Conservation (phyloP, 2,797 vertebrate genomes). For the Aselliscus stoliczkanus region DNA sequence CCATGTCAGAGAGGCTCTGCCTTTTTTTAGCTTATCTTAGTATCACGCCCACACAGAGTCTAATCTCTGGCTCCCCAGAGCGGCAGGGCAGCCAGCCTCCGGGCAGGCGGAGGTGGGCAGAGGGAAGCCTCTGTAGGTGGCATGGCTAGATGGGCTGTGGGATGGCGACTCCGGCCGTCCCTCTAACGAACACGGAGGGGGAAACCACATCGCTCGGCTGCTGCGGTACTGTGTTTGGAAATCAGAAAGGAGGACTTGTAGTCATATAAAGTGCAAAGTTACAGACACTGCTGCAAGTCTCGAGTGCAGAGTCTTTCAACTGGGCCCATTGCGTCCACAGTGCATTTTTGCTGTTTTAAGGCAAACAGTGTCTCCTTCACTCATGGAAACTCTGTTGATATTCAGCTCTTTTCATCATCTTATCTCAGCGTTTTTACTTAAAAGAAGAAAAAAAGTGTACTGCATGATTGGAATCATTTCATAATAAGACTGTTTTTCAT, state of each 20-base stretch:
- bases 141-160: not conserved
- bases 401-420: not conserved
- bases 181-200: not conserved
- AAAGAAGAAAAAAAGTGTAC: not conserved
- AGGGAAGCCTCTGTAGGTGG: too few relatives aligned
- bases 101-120: not conserved
- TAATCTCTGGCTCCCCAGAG: not conserved
- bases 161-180: not conserved
- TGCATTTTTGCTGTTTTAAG: not conserved
- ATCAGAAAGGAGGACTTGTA: not conserved
- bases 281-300: not conserved
- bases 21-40: not conserved
- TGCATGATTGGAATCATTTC: not conserved
- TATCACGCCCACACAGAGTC: not conserved
- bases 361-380: not conserved
- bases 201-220: not conserved
- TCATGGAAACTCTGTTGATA: not conserved
- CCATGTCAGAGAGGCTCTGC: not conserved
- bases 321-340: not conserved
- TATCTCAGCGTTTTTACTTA: not conserved
- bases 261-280: not conserved
- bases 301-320: not conserved
- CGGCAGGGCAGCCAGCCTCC: rapidly evolving
- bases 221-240: not conserved
- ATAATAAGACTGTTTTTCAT: not conserved